phyloP scores from a whole-genome alignment of 2,888 invertebrate species.

The Prostheceraeus crozeri region DNA sequence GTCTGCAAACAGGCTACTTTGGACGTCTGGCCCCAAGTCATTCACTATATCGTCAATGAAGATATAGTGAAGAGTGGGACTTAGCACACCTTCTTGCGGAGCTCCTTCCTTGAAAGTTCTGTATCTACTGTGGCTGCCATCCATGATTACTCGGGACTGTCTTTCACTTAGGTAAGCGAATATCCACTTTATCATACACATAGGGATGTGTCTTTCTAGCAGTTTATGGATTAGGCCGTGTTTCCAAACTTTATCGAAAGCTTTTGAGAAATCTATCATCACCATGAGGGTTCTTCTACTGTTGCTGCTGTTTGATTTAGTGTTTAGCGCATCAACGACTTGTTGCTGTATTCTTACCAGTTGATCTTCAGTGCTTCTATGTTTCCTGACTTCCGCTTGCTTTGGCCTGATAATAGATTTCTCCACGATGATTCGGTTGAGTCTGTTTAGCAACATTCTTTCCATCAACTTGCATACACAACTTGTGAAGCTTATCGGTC shows the following conservation, averaged over 20 bases:
- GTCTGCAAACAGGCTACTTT: too few species aligned
- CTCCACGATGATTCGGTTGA: conserved; percentile 5
- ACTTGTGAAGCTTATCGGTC: conserved; percentile 16
- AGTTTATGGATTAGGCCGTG: too few species aligned
- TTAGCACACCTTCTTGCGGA: too few species aligned
- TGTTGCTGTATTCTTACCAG: conserved; percentile 10
- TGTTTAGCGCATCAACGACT: conserved; percentile 8
- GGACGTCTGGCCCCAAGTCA: too few species aligned
- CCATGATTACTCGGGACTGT: too few species aligned
- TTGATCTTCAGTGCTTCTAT: conserved; percentile 17
- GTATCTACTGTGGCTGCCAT: too few species aligned
- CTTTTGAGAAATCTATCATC: conserved; percentile 4
- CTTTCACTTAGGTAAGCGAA: too few species aligned
- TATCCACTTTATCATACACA: too few species aligned
- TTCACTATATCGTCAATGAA: too few species aligned
- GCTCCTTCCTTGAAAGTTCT: too few species aligned
- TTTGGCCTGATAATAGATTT: conserved; percentile 19
- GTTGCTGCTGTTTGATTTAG: conserved; percentile 13
- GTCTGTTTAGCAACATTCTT: conserved; percentile 24
- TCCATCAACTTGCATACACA: conserved; percentile 8
- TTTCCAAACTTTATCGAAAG: conserved; percentile 26
- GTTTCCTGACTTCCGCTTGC: conserved; percentile 15
- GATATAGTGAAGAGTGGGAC: too few species aligned
- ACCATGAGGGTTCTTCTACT: conserved; percentile 17
- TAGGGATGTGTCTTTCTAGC: too few species aligned